Conservation (phyloP, 2,113 vertebrate genomes). For the Chaenogobius annularis region DNA sequence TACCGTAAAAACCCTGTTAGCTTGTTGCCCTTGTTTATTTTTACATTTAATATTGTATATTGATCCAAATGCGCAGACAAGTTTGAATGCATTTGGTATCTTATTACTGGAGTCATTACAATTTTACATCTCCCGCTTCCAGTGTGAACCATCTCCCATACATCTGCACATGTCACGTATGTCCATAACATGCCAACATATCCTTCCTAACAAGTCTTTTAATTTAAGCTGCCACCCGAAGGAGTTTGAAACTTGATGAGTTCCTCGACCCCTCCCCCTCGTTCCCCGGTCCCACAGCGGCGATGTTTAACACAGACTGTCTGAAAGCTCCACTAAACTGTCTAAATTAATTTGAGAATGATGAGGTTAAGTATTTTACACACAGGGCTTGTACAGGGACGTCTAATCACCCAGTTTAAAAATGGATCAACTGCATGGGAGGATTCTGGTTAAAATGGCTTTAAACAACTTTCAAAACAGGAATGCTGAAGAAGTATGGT, state of each 20-base stretch:
- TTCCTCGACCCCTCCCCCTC: conserved; percentile 16
- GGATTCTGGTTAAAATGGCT: background rate
- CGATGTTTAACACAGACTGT: conserved; percentile 43
- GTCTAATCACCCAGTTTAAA: background rate
- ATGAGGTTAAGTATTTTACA: conserved; percentile 38
- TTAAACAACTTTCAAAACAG: background rate
- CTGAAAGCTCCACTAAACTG: conserved; percentile 23
- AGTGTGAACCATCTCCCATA: conserved; percentile 3
- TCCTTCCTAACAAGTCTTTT: conserved; percentile 53
- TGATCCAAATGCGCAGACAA: conserved; percentile 30
- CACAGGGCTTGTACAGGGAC: conserved; percentile 11
- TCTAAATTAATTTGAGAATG: conserved; percentile 37
- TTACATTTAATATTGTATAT: conserved; percentile 33
- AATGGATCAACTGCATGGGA: background rate
- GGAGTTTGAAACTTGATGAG: conserved; percentile 57
- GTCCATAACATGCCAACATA: conserved; percentile 27
- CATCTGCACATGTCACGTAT: conserved; percentile 23
- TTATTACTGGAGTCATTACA: conserved; percentile 37
- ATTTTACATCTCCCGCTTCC: conserved; percentile 4
- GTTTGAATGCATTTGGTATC: conserved; percentile 39
- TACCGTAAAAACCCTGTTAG: background rate
- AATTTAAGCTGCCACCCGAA: conserved; percentile 40
- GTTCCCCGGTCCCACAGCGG: conserved; percentile 17
- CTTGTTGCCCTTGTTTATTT: conserved; percentile 38
- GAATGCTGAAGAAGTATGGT: background rate